Evolutionary conservation across 2,797 vertebrate species (phyloP), one percentile per base, ranked within the genome.

Genomic region (Spinus pinus): DNA sequence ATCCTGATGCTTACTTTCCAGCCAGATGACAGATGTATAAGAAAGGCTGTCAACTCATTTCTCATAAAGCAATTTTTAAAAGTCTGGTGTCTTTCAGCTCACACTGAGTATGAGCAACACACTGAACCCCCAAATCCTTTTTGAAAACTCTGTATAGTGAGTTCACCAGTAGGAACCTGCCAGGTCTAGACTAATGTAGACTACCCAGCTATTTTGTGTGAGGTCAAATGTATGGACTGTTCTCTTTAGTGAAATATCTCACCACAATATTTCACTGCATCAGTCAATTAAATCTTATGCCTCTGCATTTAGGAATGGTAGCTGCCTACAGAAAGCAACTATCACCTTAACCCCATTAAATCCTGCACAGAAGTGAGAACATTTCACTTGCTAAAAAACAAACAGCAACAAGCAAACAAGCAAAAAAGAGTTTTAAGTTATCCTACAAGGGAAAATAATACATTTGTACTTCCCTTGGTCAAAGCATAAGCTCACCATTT

Each of bases 21-120:
- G 17, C 22, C 49, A 64, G 44, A 3, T 86, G 60, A 90, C 60
- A 93, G 83, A 82, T 61, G 39, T 21, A 16, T 42, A 56, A 86
- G 24, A 65, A 31, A 72, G 19, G 12, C 22, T 92, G 70, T 90
- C 72, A 88, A 74, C 30, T 77, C 15, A 57, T 87, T 93, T 88
- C 37, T 71, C 27, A 33, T 31, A 58, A 46, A 66, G 30, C 18
- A 80, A n/a, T 62, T 65, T 50, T 14, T 1, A 25, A 13, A 85
- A 75, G 8, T 31, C 64, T 71, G 74, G 19, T 46, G 67, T 73
- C 22, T 86, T 92, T 72, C 71, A 54, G 49, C 37, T 79, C 27
- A 49, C 24, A 50, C 2, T 10, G 31, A 88, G 14, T 37, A 28
- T 3, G 12, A 87, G 14, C 7, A 53, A 31, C 60, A 69, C 7